phyloP scores from a whole-genome alignment of 1,140 invertebrate species.

The Heliconius melpomene region DNA sequence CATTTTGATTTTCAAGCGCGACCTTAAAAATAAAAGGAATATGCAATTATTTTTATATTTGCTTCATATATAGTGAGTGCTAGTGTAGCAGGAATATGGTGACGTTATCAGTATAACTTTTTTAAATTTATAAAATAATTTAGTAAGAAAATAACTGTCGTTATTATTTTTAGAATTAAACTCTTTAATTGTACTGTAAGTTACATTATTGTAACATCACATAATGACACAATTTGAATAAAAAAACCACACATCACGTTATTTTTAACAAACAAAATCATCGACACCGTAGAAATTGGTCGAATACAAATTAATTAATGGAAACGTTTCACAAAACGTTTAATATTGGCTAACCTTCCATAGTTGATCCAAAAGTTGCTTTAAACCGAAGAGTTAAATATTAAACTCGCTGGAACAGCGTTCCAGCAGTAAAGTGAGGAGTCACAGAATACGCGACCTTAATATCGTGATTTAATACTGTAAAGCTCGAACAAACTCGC shows the following conservation, averaged over 20 bases:
- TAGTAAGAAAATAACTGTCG: no score
- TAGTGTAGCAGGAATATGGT: neutral
- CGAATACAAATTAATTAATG: constrained; percentile 27
- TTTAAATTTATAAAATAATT: no score
- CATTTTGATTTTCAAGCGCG: constrained; percentile 22
- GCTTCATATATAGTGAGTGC: neutral
- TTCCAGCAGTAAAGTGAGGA: neutral
- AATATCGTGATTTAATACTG: constrained; percentile 1
- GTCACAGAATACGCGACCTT: neutral
- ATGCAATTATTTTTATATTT: neutral
- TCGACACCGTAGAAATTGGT: constrained; percentile 20
- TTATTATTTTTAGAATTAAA: no score
- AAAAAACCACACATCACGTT: neutral
- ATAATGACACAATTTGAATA: no score
- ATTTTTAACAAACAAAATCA: constrained; percentile 17
- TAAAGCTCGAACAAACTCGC: neutral
- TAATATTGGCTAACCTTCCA: constrained; percentile 20
- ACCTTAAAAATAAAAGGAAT: constrained; percentile 7
- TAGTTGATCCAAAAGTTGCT: constrained; percentile 2
- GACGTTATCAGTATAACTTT: neutral
- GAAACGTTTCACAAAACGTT: constrained; percentile 28
- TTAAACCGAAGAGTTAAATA: neutral
- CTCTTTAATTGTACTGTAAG: no score
- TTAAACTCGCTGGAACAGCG: neutral
- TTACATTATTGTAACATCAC: no score